These are phyloP conservation scores for Centrocercus urophasianus DNA, from an alignment of 2,113 vertebrate species.

Conservation along the genomic window DNA sequence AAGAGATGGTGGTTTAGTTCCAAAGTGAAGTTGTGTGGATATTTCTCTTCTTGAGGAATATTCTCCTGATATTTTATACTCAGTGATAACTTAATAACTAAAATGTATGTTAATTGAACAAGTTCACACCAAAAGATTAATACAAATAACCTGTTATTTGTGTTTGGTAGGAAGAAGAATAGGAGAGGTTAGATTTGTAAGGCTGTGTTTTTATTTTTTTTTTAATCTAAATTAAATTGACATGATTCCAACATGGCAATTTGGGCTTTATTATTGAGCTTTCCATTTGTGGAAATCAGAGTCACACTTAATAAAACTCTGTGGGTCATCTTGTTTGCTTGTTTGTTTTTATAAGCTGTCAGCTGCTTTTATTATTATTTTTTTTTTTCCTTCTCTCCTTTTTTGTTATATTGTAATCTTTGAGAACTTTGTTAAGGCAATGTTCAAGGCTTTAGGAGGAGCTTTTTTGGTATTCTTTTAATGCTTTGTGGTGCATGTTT, in stretches of 20 bases:
- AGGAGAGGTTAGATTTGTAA: background rate
- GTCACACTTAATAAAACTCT: background rate
- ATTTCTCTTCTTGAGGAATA: background rate
- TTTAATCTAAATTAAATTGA: background rate
- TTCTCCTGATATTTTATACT: background rate
- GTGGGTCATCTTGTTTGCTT: too few species aligned
- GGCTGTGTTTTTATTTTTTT: too few species aligned
- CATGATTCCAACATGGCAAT: rapidly evolving
- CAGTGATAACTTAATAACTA: background rate
- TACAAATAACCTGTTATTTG: background rate
- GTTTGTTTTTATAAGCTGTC: background rate
- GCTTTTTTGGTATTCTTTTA: background rate
- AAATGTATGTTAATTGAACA: background rate
- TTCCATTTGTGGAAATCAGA: background rate
- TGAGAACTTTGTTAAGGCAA: background rate
- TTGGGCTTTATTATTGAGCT: background rate
- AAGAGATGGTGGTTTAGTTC: background rate
- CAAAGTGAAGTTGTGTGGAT: background rate
- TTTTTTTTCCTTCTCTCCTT: background rate
- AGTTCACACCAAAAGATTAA: background rate
- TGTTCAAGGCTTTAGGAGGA: background rate
- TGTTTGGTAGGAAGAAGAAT: background rate
- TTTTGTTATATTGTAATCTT: background rate
- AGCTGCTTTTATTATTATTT: background rate
- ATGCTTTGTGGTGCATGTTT: background rate